Conservation (phyloP, 2,888 invertebrate genomes). For the Tetragonula carbonaria region DNA sequence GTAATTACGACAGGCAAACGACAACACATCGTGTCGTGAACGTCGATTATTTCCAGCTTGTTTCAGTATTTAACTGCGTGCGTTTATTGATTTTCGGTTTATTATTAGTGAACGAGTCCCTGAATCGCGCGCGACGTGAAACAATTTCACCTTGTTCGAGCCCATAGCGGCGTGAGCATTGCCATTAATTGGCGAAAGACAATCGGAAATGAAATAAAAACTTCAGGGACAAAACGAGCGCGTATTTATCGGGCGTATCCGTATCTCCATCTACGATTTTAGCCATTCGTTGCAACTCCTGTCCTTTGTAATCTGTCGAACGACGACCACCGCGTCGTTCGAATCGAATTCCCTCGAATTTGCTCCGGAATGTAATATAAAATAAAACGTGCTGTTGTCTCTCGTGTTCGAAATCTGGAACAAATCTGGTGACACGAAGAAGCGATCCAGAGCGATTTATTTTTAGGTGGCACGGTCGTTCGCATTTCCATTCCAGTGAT, state of each 20-base stretch:
- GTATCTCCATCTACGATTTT: too few species aligned
- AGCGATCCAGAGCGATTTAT: neutral
- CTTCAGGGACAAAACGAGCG: neutral
- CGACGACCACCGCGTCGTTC: neutral
- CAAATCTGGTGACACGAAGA: neutral
- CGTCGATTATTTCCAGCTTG: neutral
- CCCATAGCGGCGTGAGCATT: neutral
- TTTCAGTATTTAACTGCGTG: neutral
- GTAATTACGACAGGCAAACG: neutral
- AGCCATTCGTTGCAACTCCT: too few species aligned
- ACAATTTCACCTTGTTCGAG: neutral
- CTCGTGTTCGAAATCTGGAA: neutral
- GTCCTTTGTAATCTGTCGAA: too few species aligned
- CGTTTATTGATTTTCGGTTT: conserved; percentile 14
- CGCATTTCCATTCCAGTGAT: neutral
- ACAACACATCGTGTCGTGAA: neutral
- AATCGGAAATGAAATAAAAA: neutral
- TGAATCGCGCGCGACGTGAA: neutral
- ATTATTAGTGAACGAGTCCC: neutral
- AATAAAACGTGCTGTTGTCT: neutral
- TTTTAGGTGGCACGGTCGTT: neutral
- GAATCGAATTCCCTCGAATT: neutral
- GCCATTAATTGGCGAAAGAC: neutral
- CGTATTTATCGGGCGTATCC: neutral
- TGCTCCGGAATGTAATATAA: neutral